These are phyloP conservation scores for Salticus scenicus DNA, from an alignment of 2,888 invertebrate genomes.

Conservation along the genomic window DNA sequence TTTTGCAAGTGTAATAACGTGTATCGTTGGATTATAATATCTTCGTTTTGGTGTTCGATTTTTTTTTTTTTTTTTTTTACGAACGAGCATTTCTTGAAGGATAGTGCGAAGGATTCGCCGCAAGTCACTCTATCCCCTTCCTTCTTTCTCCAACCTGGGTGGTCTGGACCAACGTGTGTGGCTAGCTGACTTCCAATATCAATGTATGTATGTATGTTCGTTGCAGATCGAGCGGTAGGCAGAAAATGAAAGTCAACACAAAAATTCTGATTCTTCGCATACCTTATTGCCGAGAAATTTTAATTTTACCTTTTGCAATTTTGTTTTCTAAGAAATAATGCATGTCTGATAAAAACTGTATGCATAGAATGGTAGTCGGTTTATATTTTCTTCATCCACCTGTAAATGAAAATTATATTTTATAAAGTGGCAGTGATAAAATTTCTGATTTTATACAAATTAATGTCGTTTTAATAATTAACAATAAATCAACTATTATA, in stretches of 20 bases:
- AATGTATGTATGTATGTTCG: conserved; percentile 15
- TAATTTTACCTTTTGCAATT: not conserved
- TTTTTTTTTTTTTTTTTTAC: not conserved
- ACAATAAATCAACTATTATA: too few species aligned
- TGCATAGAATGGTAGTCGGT: too few species aligned
- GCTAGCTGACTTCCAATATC: conserved; percentile 22
- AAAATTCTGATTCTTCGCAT: conserved; percentile 52
- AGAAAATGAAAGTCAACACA: conserved; percentile 24
- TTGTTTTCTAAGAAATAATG: too few species aligned
- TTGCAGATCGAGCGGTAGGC: not conserved
- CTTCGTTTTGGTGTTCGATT: not conserved
- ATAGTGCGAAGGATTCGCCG: conserved; percentile 8
- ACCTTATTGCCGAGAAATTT: not conserved
- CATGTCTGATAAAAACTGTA: too few species aligned
- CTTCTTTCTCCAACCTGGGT: conserved; percentile 13
- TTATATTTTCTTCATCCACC: too few species aligned
- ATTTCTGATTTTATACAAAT: too few species aligned
- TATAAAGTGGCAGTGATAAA: too few species aligned
- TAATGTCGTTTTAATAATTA: too few species aligned
- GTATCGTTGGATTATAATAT: not conserved
- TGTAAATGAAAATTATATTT: too few species aligned
- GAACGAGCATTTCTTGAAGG: not conserved
- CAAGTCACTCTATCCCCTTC: conserved; percentile 1
- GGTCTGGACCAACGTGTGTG: conserved; percentile 58
- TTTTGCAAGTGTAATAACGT: conserved; percentile 1